Evolutionary conservation across 2,888 invertebrate genomes (phyloP), one percentile per base, ranked within the genome.

Genomic region (Coenonympha glycerion): DNA sequence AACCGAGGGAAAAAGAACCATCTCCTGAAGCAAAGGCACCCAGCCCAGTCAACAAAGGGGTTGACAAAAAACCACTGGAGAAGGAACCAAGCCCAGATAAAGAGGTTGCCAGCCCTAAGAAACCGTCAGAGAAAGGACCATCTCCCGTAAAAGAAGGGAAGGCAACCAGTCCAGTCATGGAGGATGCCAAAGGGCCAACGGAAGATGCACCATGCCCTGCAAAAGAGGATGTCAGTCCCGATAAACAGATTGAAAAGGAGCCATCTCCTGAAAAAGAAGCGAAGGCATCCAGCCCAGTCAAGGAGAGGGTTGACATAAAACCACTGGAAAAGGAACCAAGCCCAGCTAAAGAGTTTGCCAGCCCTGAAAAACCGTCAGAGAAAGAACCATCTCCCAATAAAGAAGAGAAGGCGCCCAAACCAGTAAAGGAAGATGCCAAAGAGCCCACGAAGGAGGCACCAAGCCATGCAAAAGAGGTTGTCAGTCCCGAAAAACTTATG

Each of bases 31-130:
- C 15, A 11, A 41, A 13, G 22, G 16, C 3, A 6, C 36, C 24
- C n/a, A 34, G 45, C 5, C 13, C 28, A 13, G 21, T 9, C 1
- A 15, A 40, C 18, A 16, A 44, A 2, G 28, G 16, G n/a, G n/a
- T n/a, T 0, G 28, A 8, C 1, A 34, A 42, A 24, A 8, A 5
- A 3, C 9, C 26, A 16, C 22, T 18, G 3, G 54, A 60, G 2
- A 60, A 59, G 26, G 45, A 37, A 16, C 44, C 56, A 3, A 58
- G 59, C 3, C 53, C 52, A 1, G 31, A 31, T 0, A 39, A 58
- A 22, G 31, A 13, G 9, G 2, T 26, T 0, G 8, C 2, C 0
- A 26, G 8, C 9, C 3, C 9, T 6, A 24, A 40, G 5, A 22
- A 13, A 9, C 15, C 8, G 16, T 15, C 15, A 16, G 40, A 40